A percentile compares a stretch with the other conserved stretches of the same genome.
Conservation (phyloP, 2,113 vertebrate genomes). For the Chlamydotis undulata region DNA sequence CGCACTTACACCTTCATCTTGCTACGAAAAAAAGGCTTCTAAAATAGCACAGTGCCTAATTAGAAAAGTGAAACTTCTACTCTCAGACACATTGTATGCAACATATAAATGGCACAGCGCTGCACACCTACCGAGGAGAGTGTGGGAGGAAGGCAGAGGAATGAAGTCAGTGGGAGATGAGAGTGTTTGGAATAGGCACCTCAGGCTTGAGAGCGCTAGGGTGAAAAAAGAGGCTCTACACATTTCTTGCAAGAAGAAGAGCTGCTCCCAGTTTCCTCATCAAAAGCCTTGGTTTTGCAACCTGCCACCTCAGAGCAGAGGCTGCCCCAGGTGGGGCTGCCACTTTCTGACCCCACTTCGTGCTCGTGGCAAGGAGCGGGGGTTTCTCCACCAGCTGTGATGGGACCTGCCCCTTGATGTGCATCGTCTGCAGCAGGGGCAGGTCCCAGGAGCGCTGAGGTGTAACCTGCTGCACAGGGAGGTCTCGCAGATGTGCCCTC, state of each 20-base stretch:
- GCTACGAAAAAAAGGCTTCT: constrained; percentile 11
- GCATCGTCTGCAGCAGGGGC: neutral
- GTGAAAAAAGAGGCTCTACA: neutral
- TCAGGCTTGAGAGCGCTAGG: neutral
- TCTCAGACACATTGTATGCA: neutral
- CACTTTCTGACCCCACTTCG: neutral
- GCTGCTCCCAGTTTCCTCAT: neutral
- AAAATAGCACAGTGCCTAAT: constrained; percentile 54
- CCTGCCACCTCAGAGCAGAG: fast-evolving
- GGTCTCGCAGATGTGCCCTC: neutral
- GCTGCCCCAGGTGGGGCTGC: neutral
- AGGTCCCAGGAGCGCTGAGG: neutral
- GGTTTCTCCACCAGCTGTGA: neutral
- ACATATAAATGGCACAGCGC: constrained; percentile 3
- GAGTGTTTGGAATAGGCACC: constrained; percentile 42
- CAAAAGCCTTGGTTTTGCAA: neutral
- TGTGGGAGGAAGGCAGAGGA: constrained; percentile 51
- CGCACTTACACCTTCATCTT: constrained; percentile 28
- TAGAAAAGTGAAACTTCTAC: constrained; percentile 22
- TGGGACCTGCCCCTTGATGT: neutral
- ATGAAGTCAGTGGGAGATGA: constrained; percentile 40
- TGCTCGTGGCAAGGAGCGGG: neutral
- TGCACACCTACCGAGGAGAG: neutral
- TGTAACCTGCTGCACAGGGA: neutral
- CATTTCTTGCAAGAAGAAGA: neutral